Base-by-base conservation (phyloP, 2,888 invertebrate species). In the Idaea dimidiata region DNA sequence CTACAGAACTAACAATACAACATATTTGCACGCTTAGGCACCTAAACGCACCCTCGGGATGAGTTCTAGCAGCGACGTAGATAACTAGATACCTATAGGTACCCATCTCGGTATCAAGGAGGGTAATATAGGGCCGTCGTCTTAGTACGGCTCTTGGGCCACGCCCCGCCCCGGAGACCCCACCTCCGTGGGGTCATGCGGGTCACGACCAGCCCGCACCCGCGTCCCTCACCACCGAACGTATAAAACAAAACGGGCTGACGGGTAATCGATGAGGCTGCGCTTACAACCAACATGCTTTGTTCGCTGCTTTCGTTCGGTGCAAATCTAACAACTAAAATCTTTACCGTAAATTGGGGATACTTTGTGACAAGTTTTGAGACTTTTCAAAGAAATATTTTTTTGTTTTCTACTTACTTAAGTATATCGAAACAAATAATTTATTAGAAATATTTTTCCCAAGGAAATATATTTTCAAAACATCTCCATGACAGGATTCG, bases 121-220 rank as follows among this genome's bases (percentile, higher is more conserved):
- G 84, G 7, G 33, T 33, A 88, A 81, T 81, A 83, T 84, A 80
- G 78, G 81, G 78, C 79, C 70, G 73, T 74, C 77, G 76, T 81
- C 80, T 83, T 79, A 76, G 72, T 73, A 73, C 72, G 72, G 75
- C 81, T 76, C 83, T 83, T 73, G 79, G 68, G 74, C 75, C 81
- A 82, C 88, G 87, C 88, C 89, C 84, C 77, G 69, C 54, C 31
- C 60, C 72, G 69, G 79, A 71, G 82, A 81, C 83, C 84, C 85
- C 78, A 74, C 75, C 80, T 14, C 43, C 43, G 43, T 43, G 68
- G 73, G 82, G 81, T 80, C 80, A 80, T 78, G 74, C 78, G 77
- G 84, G 84, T 83, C 84, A 73, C 62, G 62, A 66, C 75, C 81
- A 82, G 73, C 76, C 74, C 76, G 24, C 24, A 24, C 24, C 24